Conservation (phyloP, 2,888 invertebrate genomes). For the Blera fallax region DNA sequence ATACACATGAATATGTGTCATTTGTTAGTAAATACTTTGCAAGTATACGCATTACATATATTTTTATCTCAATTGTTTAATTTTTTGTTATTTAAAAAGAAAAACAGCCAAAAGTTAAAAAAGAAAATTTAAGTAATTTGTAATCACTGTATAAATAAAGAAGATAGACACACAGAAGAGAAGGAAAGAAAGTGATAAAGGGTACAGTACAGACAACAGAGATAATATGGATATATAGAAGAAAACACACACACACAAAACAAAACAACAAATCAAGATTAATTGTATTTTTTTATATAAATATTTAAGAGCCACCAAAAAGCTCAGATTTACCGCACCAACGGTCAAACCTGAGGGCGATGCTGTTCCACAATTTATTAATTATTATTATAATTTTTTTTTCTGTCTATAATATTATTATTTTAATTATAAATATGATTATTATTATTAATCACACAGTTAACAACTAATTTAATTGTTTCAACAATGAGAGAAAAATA, state of each 20-base stretch:
- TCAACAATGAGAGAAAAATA: constrained; percentile 67
- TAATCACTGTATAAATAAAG: constrained; percentile 23
- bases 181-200: constrained; percentile 42
- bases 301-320: constrained; percentile 71
- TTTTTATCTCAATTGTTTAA: constrained; percentile 39
- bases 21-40: constrained; percentile 58
- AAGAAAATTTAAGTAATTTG: constrained; percentile 13
- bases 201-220: constrained; percentile 26
- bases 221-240: background rate
- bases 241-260: background rate
- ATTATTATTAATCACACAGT: constrained; percentile 68
- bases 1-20: constrained; percentile 29
- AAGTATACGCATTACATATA: constrained; percentile 33
- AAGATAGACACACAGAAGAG: background rate
- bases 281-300: constrained; percentile 65
- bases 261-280: constrained; percentile 47
- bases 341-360: constrained; percentile 68
- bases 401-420: constrained; percentile 65
- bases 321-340: constrained; percentile 67
- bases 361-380: constrained; percentile 70
- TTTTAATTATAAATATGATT: constrained; percentile 68
- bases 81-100: constrained; percentile 36
- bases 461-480: constrained; percentile 72
- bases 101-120: constrained; percentile 34
- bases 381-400: constrained; percentile 49